phyloP scores from a whole-genome alignment of 2,888 invertebrate genomes.

The Cordylochernes scorpioides region DNA sequence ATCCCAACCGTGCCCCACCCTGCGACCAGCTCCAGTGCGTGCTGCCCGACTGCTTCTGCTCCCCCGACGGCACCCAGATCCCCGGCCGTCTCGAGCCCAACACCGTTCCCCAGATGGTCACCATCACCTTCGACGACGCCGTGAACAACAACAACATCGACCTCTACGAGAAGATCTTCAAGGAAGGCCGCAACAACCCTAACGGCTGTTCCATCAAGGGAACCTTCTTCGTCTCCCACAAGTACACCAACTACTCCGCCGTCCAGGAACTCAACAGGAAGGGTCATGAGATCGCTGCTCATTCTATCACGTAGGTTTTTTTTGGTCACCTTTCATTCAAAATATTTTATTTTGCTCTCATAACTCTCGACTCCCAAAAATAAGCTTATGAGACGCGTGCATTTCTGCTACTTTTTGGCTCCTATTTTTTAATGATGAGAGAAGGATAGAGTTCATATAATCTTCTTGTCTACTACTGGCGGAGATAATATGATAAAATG shows the following conservation, averaged over 20 bases:
- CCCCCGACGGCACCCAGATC: conserved; percentile 20
- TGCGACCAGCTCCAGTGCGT: conserved; percentile 19
- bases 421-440: too few species aligned
- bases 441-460: too few species aligned
- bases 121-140: conserved; percentile 20
- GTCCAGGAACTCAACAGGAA: conserved; percentile 28
- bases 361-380: too few species aligned
- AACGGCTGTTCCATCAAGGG: conserved; percentile 20
- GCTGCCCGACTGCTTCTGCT: conserved; percentile 21
- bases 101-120: conserved; percentile 20
- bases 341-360: too few species aligned
- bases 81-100: conserved; percentile 18
- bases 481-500: too few species aligned
- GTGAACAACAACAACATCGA: conserved; percentile 21
- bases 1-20: conserved; percentile 19
- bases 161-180: conserved; percentile 19
- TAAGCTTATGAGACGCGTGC: too few species aligned
- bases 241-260: conserved; percentile 21
- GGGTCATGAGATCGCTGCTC: conserved; percentile 72
- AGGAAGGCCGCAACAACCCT: conserved; percentile 18
- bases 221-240: conserved; percentile 20
- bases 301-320: conserved; percentile 52
- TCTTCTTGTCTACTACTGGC: too few species aligned
- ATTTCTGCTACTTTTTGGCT: too few species aligned
- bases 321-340: too few species aligned